Conservation (phyloP, 2,888 invertebrate genomes). For the Carcina quercana region DNA sequence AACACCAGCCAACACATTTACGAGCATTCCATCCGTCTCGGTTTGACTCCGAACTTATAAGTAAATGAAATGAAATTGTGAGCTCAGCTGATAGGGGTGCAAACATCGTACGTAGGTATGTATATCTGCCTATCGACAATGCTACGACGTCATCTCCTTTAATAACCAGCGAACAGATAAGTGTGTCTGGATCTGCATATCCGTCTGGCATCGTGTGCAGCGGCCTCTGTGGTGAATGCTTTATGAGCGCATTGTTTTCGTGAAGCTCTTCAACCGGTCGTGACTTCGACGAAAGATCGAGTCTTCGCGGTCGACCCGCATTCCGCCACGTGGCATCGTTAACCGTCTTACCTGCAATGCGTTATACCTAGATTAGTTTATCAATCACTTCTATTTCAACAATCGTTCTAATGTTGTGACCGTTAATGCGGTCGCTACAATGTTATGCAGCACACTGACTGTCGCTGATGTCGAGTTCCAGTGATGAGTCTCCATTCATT, state of each 20-base stretch:
- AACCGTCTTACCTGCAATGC: no score
- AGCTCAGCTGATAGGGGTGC: constrained; percentile 10
- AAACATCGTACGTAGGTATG: no score
- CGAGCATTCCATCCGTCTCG: constrained; percentile 43
- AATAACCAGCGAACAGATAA: constrained; percentile 16
- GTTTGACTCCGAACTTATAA: constrained; percentile 19
- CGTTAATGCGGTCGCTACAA: constrained; percentile 37
- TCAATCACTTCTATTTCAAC: no score
- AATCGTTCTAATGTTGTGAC: no score
- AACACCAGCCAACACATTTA: constrained; percentile 44
- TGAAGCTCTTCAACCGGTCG: constrained; percentile 39
- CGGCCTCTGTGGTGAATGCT: constrained; percentile 57
- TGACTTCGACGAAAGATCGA: constrained; percentile 36
- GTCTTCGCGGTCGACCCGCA: constrained; percentile 66
- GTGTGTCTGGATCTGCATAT: constrained; percentile 21
- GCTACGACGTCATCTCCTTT: constrained; percentile 1
- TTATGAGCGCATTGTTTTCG: constrained; percentile 65
- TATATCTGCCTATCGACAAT: not conserved
- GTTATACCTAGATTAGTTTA: no score
- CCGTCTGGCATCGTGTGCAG: constrained; percentile 30
- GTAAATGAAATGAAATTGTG: constrained; percentile 10
- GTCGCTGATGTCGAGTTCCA: constrained; percentile 52
- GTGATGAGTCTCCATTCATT: constrained; percentile 71
- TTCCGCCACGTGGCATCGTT: constrained; percentile 37
- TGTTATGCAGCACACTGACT: constrained; percentile 34